Base-by-base conservation (phyloP, 2,888 invertebrate genomes). In the Nematopogon swammerdamellus region DNA sequence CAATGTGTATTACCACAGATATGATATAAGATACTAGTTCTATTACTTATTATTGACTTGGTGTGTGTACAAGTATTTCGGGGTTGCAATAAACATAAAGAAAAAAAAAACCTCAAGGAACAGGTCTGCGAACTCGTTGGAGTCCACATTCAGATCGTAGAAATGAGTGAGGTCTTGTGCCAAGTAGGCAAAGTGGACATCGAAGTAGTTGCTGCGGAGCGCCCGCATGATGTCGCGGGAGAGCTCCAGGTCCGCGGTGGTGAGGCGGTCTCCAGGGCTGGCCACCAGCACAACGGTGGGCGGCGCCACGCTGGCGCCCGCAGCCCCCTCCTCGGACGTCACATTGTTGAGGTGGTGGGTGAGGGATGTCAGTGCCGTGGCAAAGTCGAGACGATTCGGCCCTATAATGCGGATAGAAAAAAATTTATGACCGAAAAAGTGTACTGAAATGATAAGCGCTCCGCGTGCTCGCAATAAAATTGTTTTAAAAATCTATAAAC, bases 181-280 rank as follows among this genome's bases (percentile, higher is more conserved):
- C 0, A 79, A 66, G 55, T 82, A 84, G 0, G 82, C 66, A 52
- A 85, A 80, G 56, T 77, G 81, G 0, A 80, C 73, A 54, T 84
- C 83, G 20, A 82, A 82, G 59, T 76, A 74, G 10, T 67, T 65
- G 1, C 60, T 61, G 51, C 82, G 69, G 3, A 84, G 63, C 2
- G 77, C 64, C 5, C 58, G 55, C 67, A 84, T 72, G 1, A 81
- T 64, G 29, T 65, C 64, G 48, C 68, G 60, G 1, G 80, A 67
- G 14, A 64, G 60, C 3, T 71, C 68, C 44, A 73, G 52, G 52
- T 84, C 84, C 1, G 60, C 56, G 19, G 72, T 64, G 1, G 77
- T 73, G 1, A 82, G 71, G 3, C 69, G 62, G 50, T 81, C 76
- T 19, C 64, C 66, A 18, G 82, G 81, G 45, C 81, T 81, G 44